Evolutionary conservation across 2,797 vertebrate species (phyloP).

Genomic region (Enteromius mattozi): DNA sequence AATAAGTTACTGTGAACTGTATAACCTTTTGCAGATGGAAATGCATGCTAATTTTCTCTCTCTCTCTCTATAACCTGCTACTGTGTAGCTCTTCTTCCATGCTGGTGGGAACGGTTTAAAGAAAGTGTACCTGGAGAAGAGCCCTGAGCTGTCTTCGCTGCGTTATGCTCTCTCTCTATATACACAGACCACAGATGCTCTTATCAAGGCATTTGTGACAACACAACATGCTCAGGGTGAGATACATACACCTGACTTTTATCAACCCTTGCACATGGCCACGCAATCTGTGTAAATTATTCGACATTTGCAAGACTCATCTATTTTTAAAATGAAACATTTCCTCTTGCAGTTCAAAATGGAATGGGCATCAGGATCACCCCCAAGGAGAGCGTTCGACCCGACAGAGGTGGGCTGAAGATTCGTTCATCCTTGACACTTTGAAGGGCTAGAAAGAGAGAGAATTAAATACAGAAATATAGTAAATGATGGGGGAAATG

Average conservation of each 20-base stretch:
- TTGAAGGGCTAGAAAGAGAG: not conserved
- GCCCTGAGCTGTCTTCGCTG: slow-evolving; percentile 89
- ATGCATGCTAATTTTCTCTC: slow-evolving; percentile 17
- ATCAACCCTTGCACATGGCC: not conserved
- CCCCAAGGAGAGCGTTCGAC: slow-evolving; percentile 88
- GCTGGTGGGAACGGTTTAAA: slow-evolving; percentile 95
- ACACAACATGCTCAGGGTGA: slow-evolving; percentile 92
- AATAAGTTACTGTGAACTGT: not conserved
- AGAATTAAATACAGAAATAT: not conserved
- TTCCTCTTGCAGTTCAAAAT: slow-evolving; percentile 86
- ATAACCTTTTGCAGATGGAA: not conserved
- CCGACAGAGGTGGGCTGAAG: slow-evolving; percentile 86
- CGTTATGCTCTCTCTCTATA: slow-evolving; percentile 96
- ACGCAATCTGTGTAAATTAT: not conserved
- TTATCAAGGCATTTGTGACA: slow-evolving; percentile 95
- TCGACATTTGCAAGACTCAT: not conserved
- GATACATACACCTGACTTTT: slow-evolving; percentile 2
- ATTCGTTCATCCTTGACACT: not conserved
- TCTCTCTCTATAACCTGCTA: slow-evolving; percentile 1
- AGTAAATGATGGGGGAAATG: not conserved
- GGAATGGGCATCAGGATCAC: slow-evolving; percentile 96
- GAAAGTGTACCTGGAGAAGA: slow-evolving; percentile 94
- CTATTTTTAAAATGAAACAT: slow-evolving; percentile 20
- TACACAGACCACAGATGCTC: slow-evolving; percentile 93
- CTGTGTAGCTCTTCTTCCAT: slow-evolving; percentile 93